phyloP scores from a whole-genome alignment of 2,113 vertebrate species.

The Gracilinanus agilis region DNA sequence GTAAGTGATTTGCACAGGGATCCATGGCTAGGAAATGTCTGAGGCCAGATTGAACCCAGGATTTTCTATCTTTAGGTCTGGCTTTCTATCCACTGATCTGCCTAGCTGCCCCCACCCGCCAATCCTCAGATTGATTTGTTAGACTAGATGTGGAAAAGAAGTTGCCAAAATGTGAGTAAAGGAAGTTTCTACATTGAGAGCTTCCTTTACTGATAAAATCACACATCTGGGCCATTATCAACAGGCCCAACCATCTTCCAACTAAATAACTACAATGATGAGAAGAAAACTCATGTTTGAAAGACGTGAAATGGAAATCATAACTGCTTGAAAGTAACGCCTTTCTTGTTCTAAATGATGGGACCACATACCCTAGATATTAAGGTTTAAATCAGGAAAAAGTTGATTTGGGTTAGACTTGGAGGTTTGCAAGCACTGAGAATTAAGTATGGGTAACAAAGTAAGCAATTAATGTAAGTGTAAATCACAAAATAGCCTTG shows the following conservation, averaged over 20 bases:
- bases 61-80: too few species aligned
- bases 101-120: too few species aligned
- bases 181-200: neutral
- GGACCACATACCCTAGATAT: neutral
- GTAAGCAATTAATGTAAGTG: neutral
- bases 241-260: neutral
- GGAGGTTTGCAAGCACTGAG: constrained; percentile 18
- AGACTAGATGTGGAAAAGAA: neutral
- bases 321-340: neutral
- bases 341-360: neutral
- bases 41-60: too few species aligned
- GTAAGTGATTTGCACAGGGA: too few species aligned
- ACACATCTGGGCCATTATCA: neutral
- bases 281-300: neutral
- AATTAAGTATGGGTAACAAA: constrained; percentile 20
- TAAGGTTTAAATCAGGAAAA: constrained; percentile 29
- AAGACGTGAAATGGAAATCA: neutral
- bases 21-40: too few species aligned
- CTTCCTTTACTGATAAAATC: neutral
- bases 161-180: neutral
- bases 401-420: constrained; percentile 4
- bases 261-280: neutral
- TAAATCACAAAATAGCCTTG: neutral
- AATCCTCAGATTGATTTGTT: too few species aligned
- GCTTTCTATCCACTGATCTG: too few species aligned